These are phyloP conservation scores for Theocolax elegans DNA, from an alignment of 1,140 invertebrate species.

Conservation along the genomic window DNA sequence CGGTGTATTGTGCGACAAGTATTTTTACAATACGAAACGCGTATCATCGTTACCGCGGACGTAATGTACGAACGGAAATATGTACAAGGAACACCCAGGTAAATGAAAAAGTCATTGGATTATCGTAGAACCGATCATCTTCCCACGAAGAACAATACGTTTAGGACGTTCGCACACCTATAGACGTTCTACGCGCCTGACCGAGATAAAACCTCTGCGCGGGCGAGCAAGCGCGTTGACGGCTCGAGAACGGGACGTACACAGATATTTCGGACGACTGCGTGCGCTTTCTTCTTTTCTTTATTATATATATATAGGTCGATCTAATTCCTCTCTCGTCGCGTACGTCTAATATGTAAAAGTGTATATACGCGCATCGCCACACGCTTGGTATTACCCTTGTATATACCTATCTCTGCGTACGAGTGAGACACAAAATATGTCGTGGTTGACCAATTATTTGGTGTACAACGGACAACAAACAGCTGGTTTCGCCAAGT, in stretches of 20 bases:
- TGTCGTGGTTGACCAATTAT: neutral
- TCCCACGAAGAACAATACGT: too few species aligned
- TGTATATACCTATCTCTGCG: too few species aligned
- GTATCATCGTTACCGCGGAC: conserved; percentile 35
- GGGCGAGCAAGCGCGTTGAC: neutral
- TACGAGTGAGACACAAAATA: conserved; percentile 4
- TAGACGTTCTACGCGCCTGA: conserved; percentile 19
- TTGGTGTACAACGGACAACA: neutral
- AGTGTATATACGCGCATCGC: too few species aligned
- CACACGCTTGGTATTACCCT: too few species aligned
- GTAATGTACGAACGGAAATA: conserved; percentile 48
- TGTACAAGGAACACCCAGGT: conserved; percentile 54
- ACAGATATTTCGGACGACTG: conserved; percentile 1
- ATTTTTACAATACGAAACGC: conserved; percentile 46
- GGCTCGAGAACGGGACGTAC: neutral
- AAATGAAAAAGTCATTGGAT: too few species aligned
- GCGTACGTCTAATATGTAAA: too few species aligned
- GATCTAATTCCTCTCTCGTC: conserved; percentile 6
- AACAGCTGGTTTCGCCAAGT: conserved; percentile 46
- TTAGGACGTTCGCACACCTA: too few species aligned
- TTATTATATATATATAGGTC: conserved; percentile 32
- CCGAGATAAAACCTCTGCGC: neutral
- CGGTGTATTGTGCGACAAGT: conserved; percentile 52
- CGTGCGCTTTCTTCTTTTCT: conserved; percentile 9
- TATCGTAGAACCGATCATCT: too few species aligned